Evolutionary conservation across 2,113 vertebrate species (phyloP), one percentile per base, ranked within the genome.

Genomic region (Noturus placidus): DNA sequence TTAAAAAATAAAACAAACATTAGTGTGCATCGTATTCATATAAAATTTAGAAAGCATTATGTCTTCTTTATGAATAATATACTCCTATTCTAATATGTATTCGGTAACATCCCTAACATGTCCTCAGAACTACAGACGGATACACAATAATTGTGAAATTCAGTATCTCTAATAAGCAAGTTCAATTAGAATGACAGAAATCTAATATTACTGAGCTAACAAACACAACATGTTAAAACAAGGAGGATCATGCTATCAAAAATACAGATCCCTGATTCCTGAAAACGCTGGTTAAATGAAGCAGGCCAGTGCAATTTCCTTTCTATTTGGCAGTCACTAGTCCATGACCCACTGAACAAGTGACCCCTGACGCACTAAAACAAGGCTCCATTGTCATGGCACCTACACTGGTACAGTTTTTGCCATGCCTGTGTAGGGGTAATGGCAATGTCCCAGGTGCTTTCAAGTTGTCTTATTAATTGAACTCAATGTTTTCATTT

Each of bases 341-440:
- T 79, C 76, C 76, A 33, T 81, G 76, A 85, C 77, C 84, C 54
- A 72, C 63, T 82, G 63, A 85, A 70, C 61, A 74, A 69, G 10
- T 74, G 78, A 86, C 83, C 80, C 76, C 74, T 88, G 67, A 70
- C 82, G 70, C 78, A 46, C 82, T 87, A 82, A 89, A 82, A 91
- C 87, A 92, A 92, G 56, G 72, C 70, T 33, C 61, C 70, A 87
- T 90, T 91, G 90, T 91, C 84, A 69, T 54, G 61, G 83, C 87
- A 89, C 88, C 90, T 88, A 91, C 92, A 86, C 87, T 86, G 84
- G 27, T 52, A 52, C 87, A 84, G 85, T 84, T 89, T 67, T 46
- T 83, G 54, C 52, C 77, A n/a, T 74, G 77, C 90, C 90, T 93
- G 82, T 79, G 90, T 57, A 82, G 89, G 92, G 89, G 91, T 90